A percentile compares a stretch with the other conserved stretches of the same genome.
Evolutionary conservation across 2,888 invertebrate genomes (phyloP).

Genomic region (Nephrocerus scutellatus): DNA sequence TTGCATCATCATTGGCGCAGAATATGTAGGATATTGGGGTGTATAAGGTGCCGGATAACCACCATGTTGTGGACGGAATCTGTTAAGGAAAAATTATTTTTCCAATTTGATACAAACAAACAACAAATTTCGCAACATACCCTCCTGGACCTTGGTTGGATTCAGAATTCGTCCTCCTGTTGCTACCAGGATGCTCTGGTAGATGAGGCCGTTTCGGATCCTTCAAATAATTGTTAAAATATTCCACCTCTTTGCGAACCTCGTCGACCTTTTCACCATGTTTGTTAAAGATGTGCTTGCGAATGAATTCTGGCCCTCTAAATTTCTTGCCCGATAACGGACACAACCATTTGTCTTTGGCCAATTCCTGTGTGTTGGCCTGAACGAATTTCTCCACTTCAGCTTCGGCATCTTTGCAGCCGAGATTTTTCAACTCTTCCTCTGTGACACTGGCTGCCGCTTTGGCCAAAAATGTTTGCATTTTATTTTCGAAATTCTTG

Average conservation of each 20-base stretch:
- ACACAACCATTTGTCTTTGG: constrained; percentile 98
- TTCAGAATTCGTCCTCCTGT: constrained; percentile 38
- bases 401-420: constrained; percentile 62
- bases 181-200: constrained; percentile 67
- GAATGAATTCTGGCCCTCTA: constrained; percentile 96
- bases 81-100: constrained; percentile 13
- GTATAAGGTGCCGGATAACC: constrained; percentile 46
- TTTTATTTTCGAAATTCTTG: constrained; percentile 80
- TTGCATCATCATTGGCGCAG: constrained; percentile 49
- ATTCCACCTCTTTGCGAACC: constrained; percentile 92
- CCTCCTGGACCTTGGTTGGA: constrained; percentile 28
- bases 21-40: constrained; percentile 49
- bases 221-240: constrained; percentile 92
- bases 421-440: constrained; percentile 77
- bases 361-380: constrained; percentile 92
- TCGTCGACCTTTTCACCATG: constrained; percentile 95
- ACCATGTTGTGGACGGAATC: constrained; percentile 35
- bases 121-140: constrained; percentile 5
- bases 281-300: constrained; percentile 97
- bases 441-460: constrained; percentile 63
- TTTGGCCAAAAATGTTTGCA: constrained; percentile 80
- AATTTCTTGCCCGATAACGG: constrained; percentile 98
- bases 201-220: constrained; percentile 93
- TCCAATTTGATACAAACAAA: background rate
- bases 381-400: constrained; percentile 86